Percentiles rank a stretch among this genome's conserved stretches.
These are phyloP conservation scores for Notocelia uddmanniana DNA, from an alignment of 2,888 invertebrate genomes.

Conservation along the genomic window DNA sequence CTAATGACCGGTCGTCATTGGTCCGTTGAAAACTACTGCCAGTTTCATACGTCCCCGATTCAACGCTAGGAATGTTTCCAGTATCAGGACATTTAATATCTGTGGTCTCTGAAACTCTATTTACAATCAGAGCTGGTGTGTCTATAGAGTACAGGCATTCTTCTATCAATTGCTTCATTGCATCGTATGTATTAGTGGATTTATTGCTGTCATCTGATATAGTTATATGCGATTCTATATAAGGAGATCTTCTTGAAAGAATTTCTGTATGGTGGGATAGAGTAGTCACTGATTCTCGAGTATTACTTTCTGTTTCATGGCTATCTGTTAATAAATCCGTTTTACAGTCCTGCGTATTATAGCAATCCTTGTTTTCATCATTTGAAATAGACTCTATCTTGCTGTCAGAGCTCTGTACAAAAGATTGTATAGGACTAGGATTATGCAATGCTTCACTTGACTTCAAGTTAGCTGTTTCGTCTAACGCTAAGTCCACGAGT, in stretches of 20 bases:
- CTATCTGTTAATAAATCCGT: constrained; percentile 33
- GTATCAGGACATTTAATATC: constrained; percentile 56
- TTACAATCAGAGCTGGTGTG: constrained; percentile 47
- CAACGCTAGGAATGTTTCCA: constrained; percentile 55
- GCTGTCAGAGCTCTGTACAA: constrained; percentile 51
- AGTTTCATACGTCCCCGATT: constrained; percentile 49
- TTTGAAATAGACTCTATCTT: constrained; percentile 47
- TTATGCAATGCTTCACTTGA: constrained; percentile 58
- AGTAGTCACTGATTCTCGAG: neutral
- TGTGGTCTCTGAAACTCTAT: constrained; percentile 56
- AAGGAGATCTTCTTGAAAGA: constrained; percentile 42
- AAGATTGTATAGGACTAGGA: constrained; percentile 57
- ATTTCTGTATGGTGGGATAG: neutral
- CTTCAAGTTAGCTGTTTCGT: constrained; percentile 59
- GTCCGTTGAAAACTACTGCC: neutral
- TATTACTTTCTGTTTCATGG: constrained; percentile 24
- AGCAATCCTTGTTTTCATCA: constrained; percentile 47
- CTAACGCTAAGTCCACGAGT: constrained; percentile 55
- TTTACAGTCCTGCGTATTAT: constrained; percentile 47
- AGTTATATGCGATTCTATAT: constrained; percentile 27
- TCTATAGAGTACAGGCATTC: constrained; percentile 62
- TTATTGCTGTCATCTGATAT: constrained; percentile 42
- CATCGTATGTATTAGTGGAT: constrained; percentile 49
- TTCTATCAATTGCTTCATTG: constrained; percentile 63
- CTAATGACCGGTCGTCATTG: neutral